Conservation (phyloP, 2,113 vertebrate species). For the Esox niger region DNA sequence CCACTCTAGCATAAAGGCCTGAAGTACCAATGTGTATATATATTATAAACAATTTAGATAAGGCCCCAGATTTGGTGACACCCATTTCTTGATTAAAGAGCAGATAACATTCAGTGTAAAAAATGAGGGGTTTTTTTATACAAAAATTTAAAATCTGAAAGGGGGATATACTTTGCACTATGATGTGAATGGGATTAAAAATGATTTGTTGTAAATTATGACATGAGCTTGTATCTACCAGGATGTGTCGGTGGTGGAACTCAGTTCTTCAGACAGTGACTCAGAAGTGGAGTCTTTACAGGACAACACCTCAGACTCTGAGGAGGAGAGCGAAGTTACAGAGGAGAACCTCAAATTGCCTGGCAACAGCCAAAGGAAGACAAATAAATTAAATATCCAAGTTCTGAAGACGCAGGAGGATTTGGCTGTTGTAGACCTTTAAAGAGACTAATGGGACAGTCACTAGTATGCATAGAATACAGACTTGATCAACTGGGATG, state of each 20-base stretch:
- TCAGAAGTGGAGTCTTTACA: slow-evolving; percentile 45
- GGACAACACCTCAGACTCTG: slow-evolving; percentile 68
- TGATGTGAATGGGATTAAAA: not conserved
- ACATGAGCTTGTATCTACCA: slow-evolving; percentile 38
- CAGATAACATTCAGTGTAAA: too few species aligned
- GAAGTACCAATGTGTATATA: too few species aligned
- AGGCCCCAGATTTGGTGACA: too few species aligned
- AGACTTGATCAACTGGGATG: not conserved
- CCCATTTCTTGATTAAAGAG: too few species aligned
- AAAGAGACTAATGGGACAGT: not conserved
- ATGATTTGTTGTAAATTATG: not conserved
- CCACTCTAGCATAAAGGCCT: too few species aligned
- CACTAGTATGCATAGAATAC: not conserved
- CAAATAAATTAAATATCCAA: slow-evolving; percentile 76
- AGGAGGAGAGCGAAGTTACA: slow-evolving; percentile 62
- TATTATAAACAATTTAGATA: too few species aligned
- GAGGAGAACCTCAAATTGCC: slow-evolving; percentile 82
- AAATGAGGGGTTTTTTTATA: too few species aligned
- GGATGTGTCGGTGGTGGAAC: slow-evolving; percentile 88
- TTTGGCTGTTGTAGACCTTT: slow-evolving; percentile 18
- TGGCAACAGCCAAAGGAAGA: slow-evolving; percentile 62
- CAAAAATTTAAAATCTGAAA: too few species aligned
- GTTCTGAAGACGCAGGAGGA: slow-evolving; percentile 66
- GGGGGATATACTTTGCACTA: too few species aligned
- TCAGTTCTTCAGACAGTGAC: slow-evolving; percentile 66